phyloP scores from a whole-genome alignment of 1,140 invertebrate species.

The Adoxophyes honmai region DNA sequence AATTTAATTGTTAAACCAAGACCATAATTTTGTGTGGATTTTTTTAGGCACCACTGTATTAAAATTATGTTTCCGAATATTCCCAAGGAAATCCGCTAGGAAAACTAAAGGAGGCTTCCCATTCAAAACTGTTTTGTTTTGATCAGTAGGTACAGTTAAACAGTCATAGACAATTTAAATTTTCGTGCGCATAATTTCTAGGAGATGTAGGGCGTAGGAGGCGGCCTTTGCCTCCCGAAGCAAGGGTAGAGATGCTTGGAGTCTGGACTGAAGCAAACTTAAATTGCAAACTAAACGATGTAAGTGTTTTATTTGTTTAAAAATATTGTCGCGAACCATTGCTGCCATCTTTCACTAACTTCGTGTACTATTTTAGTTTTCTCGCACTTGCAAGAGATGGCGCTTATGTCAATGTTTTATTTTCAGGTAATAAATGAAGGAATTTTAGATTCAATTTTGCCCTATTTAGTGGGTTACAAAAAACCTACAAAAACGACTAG shows the following conservation, averaged over 20 bases:
- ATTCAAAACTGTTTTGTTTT: no score
- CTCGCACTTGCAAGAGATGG: constrained; percentile 24
- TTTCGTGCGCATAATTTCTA: constrained; percentile 28
- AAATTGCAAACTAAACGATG: constrained; percentile 69
- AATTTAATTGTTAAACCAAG: no score
- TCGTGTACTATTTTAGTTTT: background rate
- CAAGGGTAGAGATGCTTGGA: constrained; percentile 65
- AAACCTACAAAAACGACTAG: constrained; percentile 69
- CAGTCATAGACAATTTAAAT: background rate
- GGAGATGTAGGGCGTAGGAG: constrained; percentile 36
- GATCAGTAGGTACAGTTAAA: no score
- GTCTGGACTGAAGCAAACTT: constrained; percentile 70
- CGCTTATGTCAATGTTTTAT: constrained; percentile 31
- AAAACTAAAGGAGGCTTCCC: no score
- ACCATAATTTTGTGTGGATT: no score
- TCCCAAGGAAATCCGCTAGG: no score
- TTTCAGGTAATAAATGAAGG: constrained; percentile 86
- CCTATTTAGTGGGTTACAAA: constrained; percentile 79
- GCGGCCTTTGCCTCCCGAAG: constrained; percentile 42
- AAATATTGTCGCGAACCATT: background rate
- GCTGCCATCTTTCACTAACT: no score
- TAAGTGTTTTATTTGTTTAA: constrained; percentile 26
- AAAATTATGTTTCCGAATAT: no score
- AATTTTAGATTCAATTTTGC: constrained; percentile 86
- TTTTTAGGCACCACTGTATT: no score